Conservation (phyloP, 2,797 vertebrate species). For the Hypotaenidia philippensis region DNA sequence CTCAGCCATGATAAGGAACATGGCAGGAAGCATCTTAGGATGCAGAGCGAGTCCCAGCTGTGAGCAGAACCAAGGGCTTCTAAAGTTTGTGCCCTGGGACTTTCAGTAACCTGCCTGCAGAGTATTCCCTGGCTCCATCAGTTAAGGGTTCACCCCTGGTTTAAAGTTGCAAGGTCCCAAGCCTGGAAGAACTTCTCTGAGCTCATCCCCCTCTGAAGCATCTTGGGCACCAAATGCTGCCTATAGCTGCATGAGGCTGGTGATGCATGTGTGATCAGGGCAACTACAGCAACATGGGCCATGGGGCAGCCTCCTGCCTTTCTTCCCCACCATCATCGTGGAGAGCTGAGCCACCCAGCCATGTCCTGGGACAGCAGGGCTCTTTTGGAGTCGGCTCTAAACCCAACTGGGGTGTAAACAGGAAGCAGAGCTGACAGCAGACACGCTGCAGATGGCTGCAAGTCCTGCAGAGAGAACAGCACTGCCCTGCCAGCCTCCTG, state of each 20-base stretch:
- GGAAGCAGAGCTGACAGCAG: not conserved
- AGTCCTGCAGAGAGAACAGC: not conserved
- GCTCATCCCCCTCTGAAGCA: not conserved
- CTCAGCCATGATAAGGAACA: not conserved
- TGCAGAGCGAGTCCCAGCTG: not conserved
- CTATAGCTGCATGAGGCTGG: not conserved
- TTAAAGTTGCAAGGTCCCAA: not conserved
- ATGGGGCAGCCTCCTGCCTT: not conserved
- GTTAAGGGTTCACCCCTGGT: not conserved
- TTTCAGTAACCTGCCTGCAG: not conserved
- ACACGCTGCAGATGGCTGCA: not conserved
- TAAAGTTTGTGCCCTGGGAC: not conserved
- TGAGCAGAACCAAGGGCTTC: not conserved
- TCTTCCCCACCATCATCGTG: rapidly evolving
- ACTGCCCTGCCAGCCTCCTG: not conserved
- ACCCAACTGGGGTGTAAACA: not conserved
- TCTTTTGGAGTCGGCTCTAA: not conserved
- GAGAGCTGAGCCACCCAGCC: not conserved
- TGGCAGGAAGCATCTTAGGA: not conserved
- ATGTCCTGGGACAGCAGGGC: not conserved
- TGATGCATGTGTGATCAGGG: not conserved
- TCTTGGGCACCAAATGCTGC: not conserved
- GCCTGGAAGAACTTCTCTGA: not conserved
- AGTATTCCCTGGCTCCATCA: not conserved
- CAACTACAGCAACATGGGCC: rapidly evolving